Base-by-base conservation (phyloP, 2,113 vertebrate species). In the Apistogramma diplotaenia region DNA sequence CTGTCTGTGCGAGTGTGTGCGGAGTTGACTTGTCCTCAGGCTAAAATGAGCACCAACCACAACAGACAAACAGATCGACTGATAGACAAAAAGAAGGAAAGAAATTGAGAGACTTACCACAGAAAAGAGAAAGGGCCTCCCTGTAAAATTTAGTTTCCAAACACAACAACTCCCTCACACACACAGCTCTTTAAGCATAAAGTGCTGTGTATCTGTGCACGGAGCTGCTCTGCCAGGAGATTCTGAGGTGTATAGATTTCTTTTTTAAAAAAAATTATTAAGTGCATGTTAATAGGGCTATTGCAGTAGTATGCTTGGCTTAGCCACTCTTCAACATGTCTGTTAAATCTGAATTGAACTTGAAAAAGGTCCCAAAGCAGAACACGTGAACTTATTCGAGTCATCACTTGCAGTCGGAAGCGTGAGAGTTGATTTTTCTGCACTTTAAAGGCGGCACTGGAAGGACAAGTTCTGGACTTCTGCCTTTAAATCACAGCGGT, bases 21-120 rank as follows among this genome's bases (percentile, higher is more conserved):
- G 15, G 59, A 83, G 85, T 53, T 57, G 89, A 90, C 83, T 76
- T 92, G 84, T 94, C 89, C 92, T 91, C 67, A 46, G 90, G 93
- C 91, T 94, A 94, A 93, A 93, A 90, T 73, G 87, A 91, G 92
- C 87, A 78, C 76, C 11, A 6, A 91, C 93, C 91, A 92, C 91
- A 93, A 93, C 91, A 94, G 91, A 94, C 89, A 93, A 93, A 91
- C 89, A 91, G 85, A 93, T 93, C 77, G 82, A 90, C 93, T 91
- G 91, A 94, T 93, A 92, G 86, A 91, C 89, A 91, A 88, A 91
- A 89, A 87, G 86, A 89, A 79, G 62, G 77, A 56, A 31, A 87
- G 65, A 79, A 85, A 89, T 51, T 53, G 74, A 67, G 78, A 79
- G 33, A 62, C 23, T 4, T 12, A 87, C 91, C 90, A 82, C 88